Base-by-base conservation (phyloP, 2,888 invertebrate genomes). In the Eupeodes latifasciatus region DNA sequence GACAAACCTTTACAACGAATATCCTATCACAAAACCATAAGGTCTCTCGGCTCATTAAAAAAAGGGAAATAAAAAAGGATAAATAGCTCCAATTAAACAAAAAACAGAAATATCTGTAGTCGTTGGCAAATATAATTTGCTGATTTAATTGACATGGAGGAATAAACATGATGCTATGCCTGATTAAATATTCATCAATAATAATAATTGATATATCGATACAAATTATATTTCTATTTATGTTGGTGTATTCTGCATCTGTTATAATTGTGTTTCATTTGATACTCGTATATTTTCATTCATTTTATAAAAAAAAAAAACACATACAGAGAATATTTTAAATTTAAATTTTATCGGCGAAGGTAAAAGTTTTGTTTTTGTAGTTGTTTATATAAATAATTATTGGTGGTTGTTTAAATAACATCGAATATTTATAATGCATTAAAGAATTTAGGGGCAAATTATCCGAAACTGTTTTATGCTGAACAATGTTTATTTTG, bases 101-200 rank as follows among this genome's bases (percentile, higher is more conserved):
- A 44, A 47, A 7, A 27, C 27, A 27, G 27, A 27, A 27, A 5
- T 4, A 9, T 34, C 57, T 59, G 69, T n/a, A 81, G 34, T 76
- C 69, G 19, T 69, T 62, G 34, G 34, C 14, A 47, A 67, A 14
- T 34, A 34, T 67, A 75, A 81, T 67, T 81, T 67, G 53, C 53
- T 69, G 61, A 67, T 75, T 81, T 69, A 69, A 81, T 75, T 53
- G 61, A 44, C 44, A 61, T 69, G 49, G 64, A 59, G 44, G 66
- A 55, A 27, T 69, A 34, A 19, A 69, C 67, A 51, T 36, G n/a
- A 53, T 69, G 51, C 9, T 55, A 36, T 53, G 34, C 5, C 53
- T 74, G 49, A 61, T 49, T 51, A 40, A 57, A 79, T 62, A 62
- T 62, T 61, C 53, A 49, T 61, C 36, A 53, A 69, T 51, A n/a